Evolutionary conservation across 23 tunicate species (phyloP), one percentile per base, ranked within the genome.

Genomic region (Aplidium turbinatum): DNA sequence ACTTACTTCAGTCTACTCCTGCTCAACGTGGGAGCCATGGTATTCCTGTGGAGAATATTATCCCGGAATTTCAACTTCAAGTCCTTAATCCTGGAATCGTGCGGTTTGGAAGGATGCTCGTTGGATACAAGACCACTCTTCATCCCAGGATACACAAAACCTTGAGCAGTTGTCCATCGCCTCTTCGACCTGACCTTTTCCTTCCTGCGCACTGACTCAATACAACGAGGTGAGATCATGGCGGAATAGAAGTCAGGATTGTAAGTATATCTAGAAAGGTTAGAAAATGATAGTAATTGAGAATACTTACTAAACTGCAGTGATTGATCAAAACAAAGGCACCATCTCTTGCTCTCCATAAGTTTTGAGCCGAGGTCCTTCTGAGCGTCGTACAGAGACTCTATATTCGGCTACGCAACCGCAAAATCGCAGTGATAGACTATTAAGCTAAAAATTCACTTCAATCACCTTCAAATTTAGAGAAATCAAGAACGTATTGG

Each of bases 11-110:
- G 64, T 1, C 60, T 42, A 47, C 75, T 79, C 4, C 96, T 33
- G 3, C 58, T 38, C 31, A 84, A 63, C 20, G 82, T 84, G 35
- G 97, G 97, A 58, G 73, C 72, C 69, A 91, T 23, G 5, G 69
- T 67, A 46, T 91, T 89, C 2, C 75, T 51, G 46, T 91, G 97
- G 4, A 91, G 82, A 13, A 78, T 72, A 38, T 91, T 91, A 54
- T 91, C 86, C n/a, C 82, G 72, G 77, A 89, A 91, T 0, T 58
- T 33, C 18, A 84, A 54, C 38, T 79, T 73, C 50, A 91, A 56
- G 11, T 91, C 97, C 33, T 75, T 68, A 23, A 79, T 74, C 16
- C 97, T 63, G 11, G 86, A 66, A 1, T 79, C 86, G 22, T 63
- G 82, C 2, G 87, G 87, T 24, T 79, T 69, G 6, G 66, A 56